phyloP scores from a whole-genome alignment of 2,797 vertebrate genomes.

The Tamandua tetradactyla region DNA sequence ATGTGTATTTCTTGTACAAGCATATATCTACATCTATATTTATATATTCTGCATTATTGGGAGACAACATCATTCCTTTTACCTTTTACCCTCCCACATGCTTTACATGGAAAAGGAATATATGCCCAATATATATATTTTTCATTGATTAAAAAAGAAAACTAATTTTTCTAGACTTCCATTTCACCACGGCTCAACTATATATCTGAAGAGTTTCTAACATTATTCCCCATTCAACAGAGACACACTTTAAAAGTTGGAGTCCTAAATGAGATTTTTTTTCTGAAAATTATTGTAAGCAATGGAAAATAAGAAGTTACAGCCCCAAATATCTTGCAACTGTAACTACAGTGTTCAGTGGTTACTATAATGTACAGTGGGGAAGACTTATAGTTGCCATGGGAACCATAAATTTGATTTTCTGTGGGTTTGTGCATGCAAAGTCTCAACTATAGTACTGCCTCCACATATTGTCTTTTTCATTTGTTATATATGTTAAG shows the following conservation, averaged over 20 bases:
- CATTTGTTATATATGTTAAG: background rate
- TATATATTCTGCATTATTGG: background rate
- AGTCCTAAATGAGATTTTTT: slow-evolving; percentile 35
- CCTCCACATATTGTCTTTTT: slow-evolving; percentile 40
- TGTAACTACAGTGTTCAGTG: slow-evolving; percentile 42
- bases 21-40: no score
- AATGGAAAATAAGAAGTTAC: slow-evolving; percentile 50
- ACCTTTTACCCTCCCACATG: background rate
- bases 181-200: background rate
- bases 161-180: background rate
- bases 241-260: slow-evolving; percentile 1
- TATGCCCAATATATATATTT: background rate
- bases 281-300: slow-evolving; percentile 29
- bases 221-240: slow-evolving; percentile 7
- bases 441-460: slow-evolving; percentile 43
- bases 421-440: slow-evolving; percentile 25
- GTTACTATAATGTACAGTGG: slow-evolving; percentile 39
- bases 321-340: background rate
- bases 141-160: slow-evolving; percentile 4
- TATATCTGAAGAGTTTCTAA: slow-evolving; percentile 39
- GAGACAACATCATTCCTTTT: background rate
- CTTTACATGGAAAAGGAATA: background rate
- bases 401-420: slow-evolving; percentile 68
- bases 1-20: background rate
- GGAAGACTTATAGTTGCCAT: slow-evolving; percentile 51